Percentiles rank a stretch among this genome's conserved stretches.
Conservation (phyloP, 1,140 invertebrate species). For the Sarcophaga bullata region DNA sequence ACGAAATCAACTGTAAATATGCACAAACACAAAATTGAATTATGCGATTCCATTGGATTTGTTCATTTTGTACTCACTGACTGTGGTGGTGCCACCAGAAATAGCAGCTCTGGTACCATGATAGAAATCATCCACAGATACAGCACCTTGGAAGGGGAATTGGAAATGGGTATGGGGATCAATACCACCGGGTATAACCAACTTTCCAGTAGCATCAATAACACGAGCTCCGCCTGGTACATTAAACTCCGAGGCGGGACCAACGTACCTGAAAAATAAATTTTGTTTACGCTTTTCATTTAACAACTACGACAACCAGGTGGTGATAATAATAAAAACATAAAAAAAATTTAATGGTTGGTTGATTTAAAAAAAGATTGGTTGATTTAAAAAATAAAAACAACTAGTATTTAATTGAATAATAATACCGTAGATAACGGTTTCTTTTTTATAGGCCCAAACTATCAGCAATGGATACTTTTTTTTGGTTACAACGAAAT, state of each 20-base stretch:
- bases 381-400: too few relatives aligned
- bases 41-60: neutral
- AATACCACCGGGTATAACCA: constrained; percentile 88
- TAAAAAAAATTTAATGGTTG: too few relatives aligned
- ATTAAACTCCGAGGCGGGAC: constrained; percentile 75
- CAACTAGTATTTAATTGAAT: too few relatives aligned
- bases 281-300: too few relatives aligned
- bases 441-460: too few relatives aligned
- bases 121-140: constrained; percentile 90
- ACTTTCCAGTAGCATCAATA: constrained; percentile 84
- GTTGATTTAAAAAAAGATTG: too few relatives aligned
- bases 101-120: constrained; percentile 88
- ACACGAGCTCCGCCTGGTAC: constrained; percentile 81
- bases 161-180: constrained; percentile 91
- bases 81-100: constrained; percentile 91
- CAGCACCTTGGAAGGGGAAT: constrained; percentile 85
- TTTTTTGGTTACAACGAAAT: too few relatives aligned
- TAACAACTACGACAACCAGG: too few relatives aligned
- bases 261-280: constrained; percentile 54
- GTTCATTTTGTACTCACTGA: constrained; percentile 71
- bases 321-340: too few relatives aligned
- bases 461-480: too few relatives aligned
- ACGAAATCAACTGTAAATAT: constrained; percentile 85
- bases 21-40: constrained; percentile 31
- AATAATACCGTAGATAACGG: too few relatives aligned